Conservation (phyloP, 2,797 vertebrate genomes). For the Acrossocheilus wenchowensis region DNA sequence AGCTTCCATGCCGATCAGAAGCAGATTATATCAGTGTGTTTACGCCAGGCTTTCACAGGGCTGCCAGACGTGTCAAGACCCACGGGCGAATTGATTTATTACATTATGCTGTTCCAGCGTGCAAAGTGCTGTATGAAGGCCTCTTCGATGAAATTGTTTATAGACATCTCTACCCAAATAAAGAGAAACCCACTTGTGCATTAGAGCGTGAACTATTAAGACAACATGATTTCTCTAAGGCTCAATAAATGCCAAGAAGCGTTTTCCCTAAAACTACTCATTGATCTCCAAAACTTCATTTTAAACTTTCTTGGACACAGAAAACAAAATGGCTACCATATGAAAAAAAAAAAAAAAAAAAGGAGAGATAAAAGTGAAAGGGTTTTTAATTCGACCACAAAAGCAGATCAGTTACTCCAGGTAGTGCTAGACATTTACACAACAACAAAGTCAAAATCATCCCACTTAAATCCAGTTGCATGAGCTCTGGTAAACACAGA, state of each 20-base stretch:
- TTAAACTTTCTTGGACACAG: slow-evolving; percentile 73
- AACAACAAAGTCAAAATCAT: slow-evolving; percentile 28
- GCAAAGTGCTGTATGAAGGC: slow-evolving; percentile 37
- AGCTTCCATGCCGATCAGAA: slow-evolving; percentile 43
- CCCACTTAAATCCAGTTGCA: slow-evolving; percentile 28
- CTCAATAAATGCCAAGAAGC: slow-evolving; percentile 63
- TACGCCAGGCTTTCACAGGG: slow-evolving; percentile 49
- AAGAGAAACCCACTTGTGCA: slow-evolving; percentile 61
- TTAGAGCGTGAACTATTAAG: slow-evolving; percentile 73
- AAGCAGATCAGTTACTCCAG: background rate
- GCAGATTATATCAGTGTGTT: slow-evolving; percentile 56
- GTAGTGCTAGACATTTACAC: slow-evolving; percentile 12
- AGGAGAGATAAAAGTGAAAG: background rate
- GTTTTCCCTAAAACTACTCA: slow-evolving; percentile 74
- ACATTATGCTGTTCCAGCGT: slow-evolving; percentile 36
- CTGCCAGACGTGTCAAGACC: slow-evolving; percentile 48
- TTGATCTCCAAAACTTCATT: slow-evolving; percentile 77
- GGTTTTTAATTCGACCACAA: background rate
- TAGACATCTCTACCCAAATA: slow-evolving; percentile 75
- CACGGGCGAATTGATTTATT: slow-evolving; percentile 58
- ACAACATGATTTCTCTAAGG: slow-evolving; percentile 68
- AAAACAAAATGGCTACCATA: slow-evolving; percentile 44
- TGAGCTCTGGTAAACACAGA: slow-evolving; percentile 33
- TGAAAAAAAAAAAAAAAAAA: background rate
- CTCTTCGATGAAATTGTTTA: slow-evolving; percentile 59